Evolutionary conservation across 2,113 vertebrate genomes (phyloP), one percentile per base, ranked within the genome.

Genomic region (Elgaria multicarinata): DNA sequence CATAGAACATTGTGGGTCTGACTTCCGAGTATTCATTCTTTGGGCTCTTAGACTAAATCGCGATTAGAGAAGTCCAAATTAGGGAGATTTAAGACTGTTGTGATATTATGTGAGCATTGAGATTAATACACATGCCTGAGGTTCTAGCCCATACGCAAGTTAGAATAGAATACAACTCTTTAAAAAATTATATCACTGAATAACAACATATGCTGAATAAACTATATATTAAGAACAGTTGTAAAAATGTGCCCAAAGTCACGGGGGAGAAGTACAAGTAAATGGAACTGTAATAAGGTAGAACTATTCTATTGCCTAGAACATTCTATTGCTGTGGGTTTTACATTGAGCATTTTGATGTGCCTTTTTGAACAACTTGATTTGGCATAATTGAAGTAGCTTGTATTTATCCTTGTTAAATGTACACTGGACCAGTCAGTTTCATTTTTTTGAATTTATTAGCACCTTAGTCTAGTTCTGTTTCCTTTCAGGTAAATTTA

Each of bases 81-180:
- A 69, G 50, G 66, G 89, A 46, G 0, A 77, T 71, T 46, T 39
- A 71, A 31, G 13, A 36, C 44, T 88, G 14, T 53, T 67, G 2
- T 0, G 2, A 44, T 12, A 53, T 84, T 86, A 24, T 13, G 0
- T 67, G 53, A 58, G 72, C 71, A 46, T 66, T 28, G 80, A 64
- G 16, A 22, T 10, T 84, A 78, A 72, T 87, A 16, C 2, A 8
- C 0, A 1, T 55, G 83, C 26, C 31, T 86, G 69, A 77, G 50
- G n/a, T n/a, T 88, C 2, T 10, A 90, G 66, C 50, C 92, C 66
- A 53, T 80, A 44, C 33, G 92, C 55, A 58, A 71, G 50, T 93
- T 85, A 77, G 66, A 86, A 36, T 16, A 72, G 76, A 84, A 0
- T 86, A 42, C 3, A 2, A 22, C 31, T 83, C 6, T 53, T 75